phyloP scores from a whole-genome alignment of 2,888 invertebrate species.

The Camptogramma bilineatum region DNA sequence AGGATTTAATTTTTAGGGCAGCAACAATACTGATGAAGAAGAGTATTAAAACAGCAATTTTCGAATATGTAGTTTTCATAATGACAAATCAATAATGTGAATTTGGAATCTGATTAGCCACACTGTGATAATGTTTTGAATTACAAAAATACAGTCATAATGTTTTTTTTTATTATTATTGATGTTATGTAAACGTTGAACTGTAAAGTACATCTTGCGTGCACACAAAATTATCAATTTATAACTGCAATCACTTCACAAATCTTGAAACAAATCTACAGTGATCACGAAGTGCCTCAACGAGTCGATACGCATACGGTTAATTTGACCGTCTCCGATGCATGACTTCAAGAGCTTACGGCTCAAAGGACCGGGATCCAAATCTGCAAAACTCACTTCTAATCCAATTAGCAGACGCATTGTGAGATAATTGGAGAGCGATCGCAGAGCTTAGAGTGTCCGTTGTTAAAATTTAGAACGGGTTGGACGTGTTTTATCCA shows the following conservation, averaged over 20 bases:
- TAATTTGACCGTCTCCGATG: conserved; percentile 32
- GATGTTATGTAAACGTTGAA: no score
- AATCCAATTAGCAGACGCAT: conserved; percentile 63
- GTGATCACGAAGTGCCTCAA: neutral
- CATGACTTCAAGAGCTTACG: conserved; percentile 36
- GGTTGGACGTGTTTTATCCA: conserved; percentile 35
- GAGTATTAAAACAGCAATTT: no score
- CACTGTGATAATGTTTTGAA: no score
- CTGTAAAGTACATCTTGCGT: no score
- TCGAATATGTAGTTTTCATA: no score
- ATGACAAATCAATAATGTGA: no score
- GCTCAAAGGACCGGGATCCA: conserved; percentile 45
- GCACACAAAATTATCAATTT: no score
- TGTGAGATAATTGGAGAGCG: conserved; percentile 52
- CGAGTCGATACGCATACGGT: conserved; percentile 18
- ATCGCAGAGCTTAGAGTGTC: conserved; percentile 38
- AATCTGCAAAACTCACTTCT: conserved; percentile 63
- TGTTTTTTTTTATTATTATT: no score
- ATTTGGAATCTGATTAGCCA: no score
- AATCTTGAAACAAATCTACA: neutral
- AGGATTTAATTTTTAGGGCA: neutral
- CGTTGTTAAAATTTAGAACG: conserved; percentile 43
- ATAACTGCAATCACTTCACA: no score
- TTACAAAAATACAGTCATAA: no score
- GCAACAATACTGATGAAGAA: neutral